Conservation (phyloP, 2,888 invertebrate genomes). For the Flexamia atlantica region DNA sequence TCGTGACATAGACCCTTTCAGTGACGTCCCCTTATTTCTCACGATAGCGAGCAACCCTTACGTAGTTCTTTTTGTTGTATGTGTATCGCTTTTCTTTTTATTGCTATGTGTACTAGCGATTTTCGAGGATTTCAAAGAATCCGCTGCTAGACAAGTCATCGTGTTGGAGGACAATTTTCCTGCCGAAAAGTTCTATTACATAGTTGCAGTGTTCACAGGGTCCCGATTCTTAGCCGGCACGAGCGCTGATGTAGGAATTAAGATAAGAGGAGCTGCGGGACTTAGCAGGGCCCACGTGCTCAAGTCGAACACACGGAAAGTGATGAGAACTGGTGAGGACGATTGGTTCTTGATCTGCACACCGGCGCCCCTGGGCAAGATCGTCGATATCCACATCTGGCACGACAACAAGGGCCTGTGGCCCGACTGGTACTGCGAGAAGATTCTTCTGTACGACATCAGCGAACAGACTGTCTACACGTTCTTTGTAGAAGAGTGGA, state of each 20-base stretch:
- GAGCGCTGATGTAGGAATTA: background rate
- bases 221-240: background rate
- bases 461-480: background rate
- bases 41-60: no score
- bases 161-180: no score
- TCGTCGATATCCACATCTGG: background rate
- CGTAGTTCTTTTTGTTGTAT: no score
- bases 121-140: no score
- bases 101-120: no score
- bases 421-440: background rate
- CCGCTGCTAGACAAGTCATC: no score
- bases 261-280: background rate
- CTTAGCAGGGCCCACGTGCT: background rate
- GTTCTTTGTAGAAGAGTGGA: background rate
- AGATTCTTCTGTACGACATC: background rate
- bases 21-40: no score
- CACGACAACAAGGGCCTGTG: background rate
- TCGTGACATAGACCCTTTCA: no score
- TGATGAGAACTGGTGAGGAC: background rate
- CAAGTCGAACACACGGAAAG: background rate
- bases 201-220: background rate
- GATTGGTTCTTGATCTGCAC: conserved; percentile 5
- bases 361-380: background rate
- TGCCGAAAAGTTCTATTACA: background rate
- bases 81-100: no score